Base-by-base conservation (phyloP, 2,113 vertebrate genomes). In the Antigone vipio region DNA sequence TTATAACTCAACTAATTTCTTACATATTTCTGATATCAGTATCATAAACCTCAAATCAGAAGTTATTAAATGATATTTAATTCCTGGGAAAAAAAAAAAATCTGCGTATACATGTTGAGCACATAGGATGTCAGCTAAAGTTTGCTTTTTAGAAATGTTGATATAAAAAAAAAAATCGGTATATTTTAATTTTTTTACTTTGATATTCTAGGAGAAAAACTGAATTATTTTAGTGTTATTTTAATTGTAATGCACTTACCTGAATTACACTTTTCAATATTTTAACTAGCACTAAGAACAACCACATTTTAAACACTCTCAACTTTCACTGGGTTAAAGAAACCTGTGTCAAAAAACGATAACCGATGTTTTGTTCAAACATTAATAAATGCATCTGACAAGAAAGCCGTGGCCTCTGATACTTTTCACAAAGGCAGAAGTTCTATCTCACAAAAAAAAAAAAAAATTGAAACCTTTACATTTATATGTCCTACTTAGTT, bases 401-500 rank as follows among this genome's bases (percentile, higher is more conserved):
- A 67, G 56, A 87, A 92, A 87, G 34, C 16, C 22, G 22, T 55
- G 21, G 42, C n/a, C 17, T 92, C 69, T 73, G 32, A 60, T 15
- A 45, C 35, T 71, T 78, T 68, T 49, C 55, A 59, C 27, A 69
- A 73, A 85, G 7, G 53, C 4, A 0, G 19, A 83, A 71, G 40
- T 55, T 73, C 18, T 56, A 23, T 32, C 15, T 27, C 55, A 59
- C 63, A 44, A 76, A 63, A 53, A 62, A 34, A 16, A 47, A 50
- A 80, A 83, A 18, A 49, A 20, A 3, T 9, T 27, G 90, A 91
- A 66, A 32, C 27, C 47, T 89, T 67, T 81, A 71, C 29, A 34
- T 91, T 87, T 83, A 80, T 83, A 73, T 94, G 85, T 35, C 96
- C 96, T 95, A 97, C 44, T 96, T 97, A 94, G 86, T 77, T 91